Conservation (phyloP, 2,888 invertebrate genomes). For the Lobophora halterata region DNA sequence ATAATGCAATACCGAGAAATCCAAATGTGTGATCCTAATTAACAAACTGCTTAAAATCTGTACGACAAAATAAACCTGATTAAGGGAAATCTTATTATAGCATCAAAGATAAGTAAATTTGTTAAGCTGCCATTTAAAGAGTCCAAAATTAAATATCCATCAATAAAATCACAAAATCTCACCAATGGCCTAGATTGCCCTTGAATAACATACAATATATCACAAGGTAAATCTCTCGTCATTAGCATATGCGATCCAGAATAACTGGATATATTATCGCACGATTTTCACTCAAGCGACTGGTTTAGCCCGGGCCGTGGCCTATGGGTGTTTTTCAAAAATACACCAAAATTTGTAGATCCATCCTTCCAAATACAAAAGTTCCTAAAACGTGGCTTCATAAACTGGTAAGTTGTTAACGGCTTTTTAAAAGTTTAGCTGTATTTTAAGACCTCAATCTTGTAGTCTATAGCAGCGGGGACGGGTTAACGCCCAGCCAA, state of each 20-base stretch:
- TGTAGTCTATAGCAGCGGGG: slow-evolving; percentile 36
- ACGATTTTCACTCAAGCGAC: slow-evolving; percentile 51
- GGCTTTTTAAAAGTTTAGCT: slow-evolving; percentile 37
- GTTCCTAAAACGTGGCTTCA: slow-evolving; percentile 28
- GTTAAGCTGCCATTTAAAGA: too few relatives aligned
- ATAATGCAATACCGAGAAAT: too few relatives aligned
- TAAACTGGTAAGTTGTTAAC: slow-evolving; percentile 26
- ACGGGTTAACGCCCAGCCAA: slow-evolving; percentile 54
- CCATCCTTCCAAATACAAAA: slow-evolving; percentile 26
- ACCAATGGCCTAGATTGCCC: slow-evolving; percentile 20
- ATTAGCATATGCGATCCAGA: slow-evolving; percentile 42
- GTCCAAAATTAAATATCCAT: slow-evolving; percentile 9
- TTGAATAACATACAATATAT: slow-evolving; percentile 27
- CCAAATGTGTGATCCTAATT: slow-evolving; percentile 11
- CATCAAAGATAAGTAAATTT: background rate
- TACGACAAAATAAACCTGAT: too few relatives aligned
- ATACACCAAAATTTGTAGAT: slow-evolving; percentile 31
- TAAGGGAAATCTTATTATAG: background rate
- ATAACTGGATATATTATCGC: slow-evolving; percentile 44
- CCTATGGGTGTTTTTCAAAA: slow-evolving; percentile 43
- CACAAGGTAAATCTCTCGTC: slow-evolving; percentile 24
- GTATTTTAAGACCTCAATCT: slow-evolving; percentile 36
- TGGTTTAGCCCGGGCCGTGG: slow-evolving; percentile 44
- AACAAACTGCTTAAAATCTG: slow-evolving; percentile 3
- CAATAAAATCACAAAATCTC: slow-evolving; percentile 20